phyloP scores from a whole-genome alignment of 2,797 vertebrate genomes.

The Lutjanus argentimaculatus region DNA sequence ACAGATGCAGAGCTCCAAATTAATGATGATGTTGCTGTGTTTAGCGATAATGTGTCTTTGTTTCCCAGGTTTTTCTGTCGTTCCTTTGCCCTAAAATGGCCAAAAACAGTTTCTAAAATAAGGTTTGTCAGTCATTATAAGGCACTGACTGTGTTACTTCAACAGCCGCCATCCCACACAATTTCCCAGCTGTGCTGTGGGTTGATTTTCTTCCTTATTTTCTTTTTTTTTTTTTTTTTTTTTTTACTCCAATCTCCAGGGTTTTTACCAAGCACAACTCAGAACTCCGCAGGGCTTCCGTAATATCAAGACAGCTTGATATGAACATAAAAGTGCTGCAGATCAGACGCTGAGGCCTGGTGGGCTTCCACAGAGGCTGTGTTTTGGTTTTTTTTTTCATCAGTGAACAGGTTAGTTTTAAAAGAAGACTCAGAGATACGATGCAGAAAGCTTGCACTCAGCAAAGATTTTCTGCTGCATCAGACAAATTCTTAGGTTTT shows the following conservation, averaged over 20 bases:
- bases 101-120: constrained; percentile 1
- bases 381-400: constrained; percentile 9
- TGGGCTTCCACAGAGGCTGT: not conserved
- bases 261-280: constrained; percentile 5
- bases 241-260: constrained; percentile 4
- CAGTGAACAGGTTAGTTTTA: constrained; percentile 6
- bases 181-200: not conserved
- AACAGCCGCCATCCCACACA: constrained; percentile 20
- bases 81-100: not conserved
- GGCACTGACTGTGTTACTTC: constrained; percentile 5
- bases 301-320: constrained; percentile 30
- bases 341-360: constrained; percentile 29
- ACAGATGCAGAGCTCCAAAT: not conserved
- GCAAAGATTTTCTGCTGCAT: constrained; percentile 18
- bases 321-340: constrained; percentile 31
- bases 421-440: constrained; percentile 1
- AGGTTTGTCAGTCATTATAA: not conserved
- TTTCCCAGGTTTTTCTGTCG: not conserved
- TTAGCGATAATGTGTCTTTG: not conserved
- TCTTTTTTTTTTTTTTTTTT: not conserved
- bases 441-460: constrained; percentile 10
- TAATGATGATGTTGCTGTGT: not conserved
- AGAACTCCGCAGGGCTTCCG: constrained; percentile 11
- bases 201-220: constrained; percentile 7
- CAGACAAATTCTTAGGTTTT: not conserved